These are phyloP conservation scores for Megalops atlanticus DNA, from an alignment of 2,113 vertebrate genomes.

Conservation along the genomic window DNA sequence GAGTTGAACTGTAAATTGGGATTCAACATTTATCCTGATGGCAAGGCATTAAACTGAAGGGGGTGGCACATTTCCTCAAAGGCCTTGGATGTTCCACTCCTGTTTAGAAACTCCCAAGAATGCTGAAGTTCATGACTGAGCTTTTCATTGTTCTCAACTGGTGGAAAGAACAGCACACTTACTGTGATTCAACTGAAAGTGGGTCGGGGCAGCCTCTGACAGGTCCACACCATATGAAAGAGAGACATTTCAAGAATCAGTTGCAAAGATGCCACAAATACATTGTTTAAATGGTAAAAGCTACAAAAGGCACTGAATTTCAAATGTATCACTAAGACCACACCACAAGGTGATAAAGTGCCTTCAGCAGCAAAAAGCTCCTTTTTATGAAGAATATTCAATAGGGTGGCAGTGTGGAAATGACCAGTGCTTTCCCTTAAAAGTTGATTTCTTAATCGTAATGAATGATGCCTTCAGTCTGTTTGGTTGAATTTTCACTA, in stretches of 20 bases:
- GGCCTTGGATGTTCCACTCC: background rate
- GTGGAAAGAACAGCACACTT: slow-evolving; percentile 47
- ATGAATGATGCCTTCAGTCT: background rate
- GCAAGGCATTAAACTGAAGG: slow-evolving; percentile 29
- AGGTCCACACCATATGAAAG: slow-evolving; percentile 31
- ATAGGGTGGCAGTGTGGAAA: background rate
- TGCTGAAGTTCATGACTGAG: background rate
- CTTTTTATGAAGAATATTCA: background rate
- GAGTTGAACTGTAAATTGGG: background rate
- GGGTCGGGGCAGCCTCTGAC: slow-evolving; percentile 64
- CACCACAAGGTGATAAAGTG: background rate
- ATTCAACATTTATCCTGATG: background rate
- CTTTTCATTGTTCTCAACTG: background rate
- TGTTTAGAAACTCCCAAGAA: background rate
- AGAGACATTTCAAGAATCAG: slow-evolving; percentile 31
- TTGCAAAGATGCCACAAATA: slow-evolving; percentile 7
- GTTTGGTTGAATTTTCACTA: background rate
- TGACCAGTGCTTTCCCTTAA: background rate
- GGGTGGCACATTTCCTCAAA: background rate
- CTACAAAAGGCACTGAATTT: no score
- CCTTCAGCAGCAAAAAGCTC: background rate
- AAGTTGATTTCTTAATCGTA: background rate
- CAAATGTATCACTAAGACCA: background rate
- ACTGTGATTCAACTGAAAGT: slow-evolving; percentile 76
- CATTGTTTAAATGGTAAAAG: background rate